phyloP scores from a whole-genome alignment of 2,797 vertebrate genomes.

The Pipistrellus nathusii region DNA sequence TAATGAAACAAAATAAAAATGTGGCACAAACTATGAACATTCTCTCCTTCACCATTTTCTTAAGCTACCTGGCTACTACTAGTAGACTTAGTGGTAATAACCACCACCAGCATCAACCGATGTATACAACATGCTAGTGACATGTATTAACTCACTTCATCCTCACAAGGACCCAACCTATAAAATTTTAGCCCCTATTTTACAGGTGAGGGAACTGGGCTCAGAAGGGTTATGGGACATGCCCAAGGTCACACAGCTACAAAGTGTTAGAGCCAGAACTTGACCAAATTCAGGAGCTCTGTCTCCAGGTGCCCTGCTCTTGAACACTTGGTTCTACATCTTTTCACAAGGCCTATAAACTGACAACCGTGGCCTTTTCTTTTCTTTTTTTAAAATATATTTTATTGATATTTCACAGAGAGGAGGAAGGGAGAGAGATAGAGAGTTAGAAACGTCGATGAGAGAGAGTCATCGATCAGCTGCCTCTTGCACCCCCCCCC shows the following conservation, averaged over 20 bases:
- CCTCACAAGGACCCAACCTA: not conserved
- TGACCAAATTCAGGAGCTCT: not conserved
- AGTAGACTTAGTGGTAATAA: not conserved
- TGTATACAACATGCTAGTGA: fast-evolving
- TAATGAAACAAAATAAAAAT: not conserved
- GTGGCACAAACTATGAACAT: not conserved
- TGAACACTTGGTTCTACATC: not conserved
- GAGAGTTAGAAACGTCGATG: too few relatives aligned
- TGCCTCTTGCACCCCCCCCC: too few relatives aligned
- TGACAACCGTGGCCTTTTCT: not conserved
- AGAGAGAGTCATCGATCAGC: too few relatives aligned
- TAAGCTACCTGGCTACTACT: not conserved
- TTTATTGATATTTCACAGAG: too few relatives aligned
- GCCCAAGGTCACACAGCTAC: not conserved
- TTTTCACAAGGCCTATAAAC: not conserved
- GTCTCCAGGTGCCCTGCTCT: not conserved
- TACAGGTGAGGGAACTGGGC: not conserved
- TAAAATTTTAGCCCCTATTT: not conserved
- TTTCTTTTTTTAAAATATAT: too few relatives aligned
- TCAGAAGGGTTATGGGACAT: not conserved
- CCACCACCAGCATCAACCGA: not conserved
- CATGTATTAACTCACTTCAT: not conserved
- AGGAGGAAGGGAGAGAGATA: too few relatives aligned
- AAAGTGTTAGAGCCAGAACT: not conserved
- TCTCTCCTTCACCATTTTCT: not conserved